phyloP scores from a whole-genome alignment of 2,888 invertebrate genomes.

The Apodemia duryi region DNA sequence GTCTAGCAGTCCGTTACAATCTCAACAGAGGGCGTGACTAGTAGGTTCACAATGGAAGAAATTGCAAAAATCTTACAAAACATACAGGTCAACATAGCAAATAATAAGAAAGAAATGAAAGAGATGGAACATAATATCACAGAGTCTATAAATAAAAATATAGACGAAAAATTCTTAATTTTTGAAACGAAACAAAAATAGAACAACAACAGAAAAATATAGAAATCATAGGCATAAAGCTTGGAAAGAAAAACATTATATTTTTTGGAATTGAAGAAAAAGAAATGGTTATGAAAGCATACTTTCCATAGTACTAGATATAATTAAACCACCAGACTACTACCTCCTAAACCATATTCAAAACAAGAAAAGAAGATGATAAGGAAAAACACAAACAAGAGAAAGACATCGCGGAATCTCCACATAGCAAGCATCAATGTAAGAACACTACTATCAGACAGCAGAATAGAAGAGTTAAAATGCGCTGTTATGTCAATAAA shows the following conservation, averaged over 20 bases:
- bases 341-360: constrained; percentile 19
- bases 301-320: constrained; percentile 20
- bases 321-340: constrained; percentile 24
- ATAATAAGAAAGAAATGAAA: constrained; percentile 32
- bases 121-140: constrained; percentile 35
- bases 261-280: constrained; percentile 34
- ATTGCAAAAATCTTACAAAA: constrained; percentile 24
- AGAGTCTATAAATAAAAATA: constrained; percentile 32
- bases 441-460: constrained; percentile 23
- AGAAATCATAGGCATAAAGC: constrained; percentile 29
- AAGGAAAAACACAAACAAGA: constrained; percentile 26
- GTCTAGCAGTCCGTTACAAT: constrained; percentile 7
- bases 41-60: constrained; percentile 15
- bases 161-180: constrained; percentile 30
- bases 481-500: constrained; percentile 25
- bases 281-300: constrained; percentile 25
- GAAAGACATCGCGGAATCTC: neutral
- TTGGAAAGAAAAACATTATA: constrained; percentile 32
- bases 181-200: constrained; percentile 31
- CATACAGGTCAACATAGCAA: constrained; percentile 30
- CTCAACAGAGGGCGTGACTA: constrained; percentile 3
- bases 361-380: constrained; percentile 4
- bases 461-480: constrained; percentile 18
- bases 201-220: constrained; percentile 35
- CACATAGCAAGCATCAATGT: constrained; percentile 17